phyloP scores from a whole-genome alignment of 2,797 vertebrate genomes.

The Protosalanx chinensis region DNA sequence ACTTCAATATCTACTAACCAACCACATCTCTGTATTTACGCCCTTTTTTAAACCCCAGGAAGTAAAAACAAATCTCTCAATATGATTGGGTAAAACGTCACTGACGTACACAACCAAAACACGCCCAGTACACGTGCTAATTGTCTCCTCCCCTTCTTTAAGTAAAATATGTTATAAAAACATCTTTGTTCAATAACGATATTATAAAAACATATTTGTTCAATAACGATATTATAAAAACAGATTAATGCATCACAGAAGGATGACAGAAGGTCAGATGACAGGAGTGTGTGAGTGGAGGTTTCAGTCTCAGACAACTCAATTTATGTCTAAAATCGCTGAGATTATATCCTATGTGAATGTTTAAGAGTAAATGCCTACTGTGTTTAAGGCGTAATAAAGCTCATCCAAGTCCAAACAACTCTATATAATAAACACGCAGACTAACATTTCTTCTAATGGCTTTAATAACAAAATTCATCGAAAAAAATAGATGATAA shows the following conservation, averaged over 20 bases:
- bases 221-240: too few species aligned
- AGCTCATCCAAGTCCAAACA: not conserved
- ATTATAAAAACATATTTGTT: too few species aligned
- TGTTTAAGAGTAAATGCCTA: too few species aligned
- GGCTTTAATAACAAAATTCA: not conserved
- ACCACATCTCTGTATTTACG: slow-evolving; percentile 25
- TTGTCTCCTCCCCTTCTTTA: slow-evolving; percentile 56
- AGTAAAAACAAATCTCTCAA: slow-evolving; percentile 42
- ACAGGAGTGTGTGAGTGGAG: too few species aligned
- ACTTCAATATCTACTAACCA: slow-evolving; percentile 32
- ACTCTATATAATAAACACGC: slow-evolving; percentile 6
- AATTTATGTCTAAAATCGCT: too few species aligned
- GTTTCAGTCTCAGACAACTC: too few species aligned
- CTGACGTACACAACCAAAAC: slow-evolving; percentile 19
- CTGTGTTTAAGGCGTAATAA: too few species aligned
- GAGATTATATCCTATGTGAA: too few species aligned
- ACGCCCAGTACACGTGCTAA: slow-evolving; percentile 79
- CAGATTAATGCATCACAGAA: too few species aligned
- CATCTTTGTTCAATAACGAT: too few species aligned
- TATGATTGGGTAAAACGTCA: slow-evolving; percentile 56
- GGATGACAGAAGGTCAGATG: too few species aligned
- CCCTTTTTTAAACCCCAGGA: slow-evolving; percentile 42
- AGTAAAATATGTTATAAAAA: not conserved
- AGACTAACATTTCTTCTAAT: not conserved
- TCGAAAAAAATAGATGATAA: too few species aligned